Conservation (phyloP, 2,797 vertebrate species). For the Peromyscus eremicus region DNA sequence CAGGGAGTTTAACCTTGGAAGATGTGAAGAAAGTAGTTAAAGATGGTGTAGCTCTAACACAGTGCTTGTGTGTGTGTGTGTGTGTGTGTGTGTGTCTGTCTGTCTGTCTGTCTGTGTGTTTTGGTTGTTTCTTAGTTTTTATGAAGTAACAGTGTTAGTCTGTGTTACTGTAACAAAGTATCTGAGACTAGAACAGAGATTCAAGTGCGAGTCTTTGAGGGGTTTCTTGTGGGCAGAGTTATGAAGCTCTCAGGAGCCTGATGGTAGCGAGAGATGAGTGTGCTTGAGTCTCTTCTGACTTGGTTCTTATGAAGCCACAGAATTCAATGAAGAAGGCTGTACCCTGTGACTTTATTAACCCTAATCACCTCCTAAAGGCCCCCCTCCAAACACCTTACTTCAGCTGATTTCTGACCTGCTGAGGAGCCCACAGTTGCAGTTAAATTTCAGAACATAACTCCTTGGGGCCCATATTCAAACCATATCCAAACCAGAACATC, state of each 20-base stretch:
- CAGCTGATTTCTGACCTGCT: background rate
- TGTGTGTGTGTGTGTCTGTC: too few species aligned
- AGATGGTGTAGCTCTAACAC: background rate
- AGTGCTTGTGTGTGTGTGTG: too few species aligned
- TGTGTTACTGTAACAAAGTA: background rate
- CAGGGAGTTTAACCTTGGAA: conserved; percentile 2
- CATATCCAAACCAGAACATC: background rate
- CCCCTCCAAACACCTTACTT: background rate
- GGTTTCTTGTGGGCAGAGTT: background rate
- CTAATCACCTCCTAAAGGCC: background rate
- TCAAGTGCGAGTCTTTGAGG: background rate
- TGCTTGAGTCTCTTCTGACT: background rate
- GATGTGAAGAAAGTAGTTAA: conserved; percentile 16
- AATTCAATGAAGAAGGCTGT: background rate
- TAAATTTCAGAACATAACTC: background rate
- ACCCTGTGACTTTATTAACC: background rate
- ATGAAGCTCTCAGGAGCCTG: too few species aligned
- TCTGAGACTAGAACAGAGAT: background rate
- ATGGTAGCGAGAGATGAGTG: background rate
- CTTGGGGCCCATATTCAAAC: background rate
- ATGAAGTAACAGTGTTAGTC: background rate
- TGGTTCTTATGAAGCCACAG: background rate
- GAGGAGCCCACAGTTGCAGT: background rate
- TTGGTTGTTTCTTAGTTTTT: background rate
- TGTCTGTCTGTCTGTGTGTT: too few species aligned